Conservation (phyloP, 2,797 vertebrate species). For the Taenioides sp. region DNA sequence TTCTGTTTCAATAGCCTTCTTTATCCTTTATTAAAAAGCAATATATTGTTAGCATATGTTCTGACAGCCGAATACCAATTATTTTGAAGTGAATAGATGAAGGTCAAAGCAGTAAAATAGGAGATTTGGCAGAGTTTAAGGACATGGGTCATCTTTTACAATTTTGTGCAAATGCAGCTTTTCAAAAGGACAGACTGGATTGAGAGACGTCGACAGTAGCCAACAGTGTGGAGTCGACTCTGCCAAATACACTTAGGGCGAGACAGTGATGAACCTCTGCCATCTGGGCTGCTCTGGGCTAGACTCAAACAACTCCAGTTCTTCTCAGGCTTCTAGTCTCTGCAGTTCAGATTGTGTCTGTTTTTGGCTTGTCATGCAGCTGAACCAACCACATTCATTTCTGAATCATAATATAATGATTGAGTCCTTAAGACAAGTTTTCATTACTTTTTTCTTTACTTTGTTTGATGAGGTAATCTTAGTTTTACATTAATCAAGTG, state of each 20-base stretch:
- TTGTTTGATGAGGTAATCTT: not conserved
- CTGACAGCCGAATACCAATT: not conserved
- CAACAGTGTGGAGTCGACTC: slow-evolving; percentile 64
- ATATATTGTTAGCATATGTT: not conserved
- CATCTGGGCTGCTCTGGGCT: slow-evolving; percentile 72
- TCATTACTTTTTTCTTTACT: not conserved
- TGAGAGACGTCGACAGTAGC: slow-evolving; percentile 47
- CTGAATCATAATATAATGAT: not conserved
- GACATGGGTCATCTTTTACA: slow-evolving; percentile 48
- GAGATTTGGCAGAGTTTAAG: slow-evolving; percentile 30
- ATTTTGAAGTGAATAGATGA: not conserved
- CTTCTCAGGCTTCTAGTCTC: slow-evolving; percentile 37
- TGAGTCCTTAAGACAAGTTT: not conserved
- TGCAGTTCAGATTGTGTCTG: slow-evolving; percentile 6
- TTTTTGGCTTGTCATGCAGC: slow-evolving; percentile 37
- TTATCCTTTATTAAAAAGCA: not conserved
- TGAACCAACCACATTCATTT: slow-evolving; percentile 16
- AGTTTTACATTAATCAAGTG: not conserved
- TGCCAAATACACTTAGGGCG: slow-evolving; percentile 71
- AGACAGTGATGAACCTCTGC: slow-evolving; percentile 60
- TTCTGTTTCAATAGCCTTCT: too few species aligned
- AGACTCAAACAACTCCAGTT: slow-evolving; percentile 68
- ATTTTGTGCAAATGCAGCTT: slow-evolving; percentile 38
- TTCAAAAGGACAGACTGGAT: slow-evolving; percentile 24
- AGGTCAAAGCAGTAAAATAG: not conserved